These are phyloP conservation scores for Antechinus flavipes DNA, from an alignment of 2,113 vertebrate species.

Conservation along the genomic window DNA sequence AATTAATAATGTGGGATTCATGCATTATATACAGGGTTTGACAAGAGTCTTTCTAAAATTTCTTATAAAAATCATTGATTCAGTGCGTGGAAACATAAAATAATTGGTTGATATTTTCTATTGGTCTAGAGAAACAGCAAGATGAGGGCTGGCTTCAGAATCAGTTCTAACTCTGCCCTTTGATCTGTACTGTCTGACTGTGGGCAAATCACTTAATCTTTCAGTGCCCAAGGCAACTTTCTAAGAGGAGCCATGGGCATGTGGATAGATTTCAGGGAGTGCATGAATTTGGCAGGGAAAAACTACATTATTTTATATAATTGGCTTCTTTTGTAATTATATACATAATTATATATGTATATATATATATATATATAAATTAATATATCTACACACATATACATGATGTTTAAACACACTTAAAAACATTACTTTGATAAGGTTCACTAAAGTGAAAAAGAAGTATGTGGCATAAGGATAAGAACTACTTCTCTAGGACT, in stretches of 20 bases:
- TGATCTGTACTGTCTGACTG: not conserved
- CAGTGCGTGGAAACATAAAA: slow-evolving; percentile 30
- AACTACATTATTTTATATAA: not conserved
- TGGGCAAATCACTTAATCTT: not conserved
- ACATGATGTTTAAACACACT: no score
- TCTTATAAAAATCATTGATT: not conserved
- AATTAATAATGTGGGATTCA: not conserved
- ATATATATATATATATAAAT: no score
- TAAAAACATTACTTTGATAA: not conserved
- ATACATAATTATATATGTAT: not conserved
- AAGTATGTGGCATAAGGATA: not conserved
- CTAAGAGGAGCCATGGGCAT: not conserved
- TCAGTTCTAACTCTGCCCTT: not conserved
- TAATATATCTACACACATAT: no score
- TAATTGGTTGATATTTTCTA: slow-evolving; percentile 47
- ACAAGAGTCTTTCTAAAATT: not conserved
- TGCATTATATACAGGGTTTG: not conserved
- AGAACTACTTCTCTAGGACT: not conserved
- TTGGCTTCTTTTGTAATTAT: not conserved
- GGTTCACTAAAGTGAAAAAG: not conserved
- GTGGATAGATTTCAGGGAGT: not conserved
- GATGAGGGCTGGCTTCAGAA: not conserved
- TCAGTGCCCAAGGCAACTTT: not conserved
- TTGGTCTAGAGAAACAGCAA: not conserved
- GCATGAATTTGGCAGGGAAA: not conserved